These are phyloP conservation scores for Folsomia manolachei DNA, from an alignment of 2,888 invertebrate species.

Conservation along the genomic window DNA sequence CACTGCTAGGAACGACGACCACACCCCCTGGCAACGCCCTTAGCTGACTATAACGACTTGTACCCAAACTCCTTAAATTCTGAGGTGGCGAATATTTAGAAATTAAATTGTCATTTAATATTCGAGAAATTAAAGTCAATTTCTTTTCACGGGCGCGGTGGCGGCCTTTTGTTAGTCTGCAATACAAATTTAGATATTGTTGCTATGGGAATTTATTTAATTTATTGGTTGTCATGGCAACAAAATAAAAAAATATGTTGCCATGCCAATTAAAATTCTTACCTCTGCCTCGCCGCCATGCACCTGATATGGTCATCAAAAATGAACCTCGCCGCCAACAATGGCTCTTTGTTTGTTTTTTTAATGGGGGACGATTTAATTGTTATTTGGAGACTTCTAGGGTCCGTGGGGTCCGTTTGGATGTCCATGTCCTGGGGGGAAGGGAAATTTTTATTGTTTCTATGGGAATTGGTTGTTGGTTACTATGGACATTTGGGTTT, in stretches of 20 bases:
- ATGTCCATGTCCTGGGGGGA: slow-evolving; percentile 92
- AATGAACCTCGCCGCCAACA: slow-evolving; percentile 87
- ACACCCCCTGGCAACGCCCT: too few species aligned
- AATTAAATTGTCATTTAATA: neutral
- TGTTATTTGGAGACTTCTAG: slow-evolving; percentile 87
- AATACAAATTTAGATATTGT: slow-evolving; percentile 23
- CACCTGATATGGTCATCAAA: slow-evolving; percentile 99
- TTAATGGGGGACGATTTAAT: slow-evolving; percentile 65
- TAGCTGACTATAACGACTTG: too few species aligned
- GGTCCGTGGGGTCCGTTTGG: slow-evolving; percentile 93
- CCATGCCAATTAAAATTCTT: neutral
- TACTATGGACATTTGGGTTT: too few species aligned
- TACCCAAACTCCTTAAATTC: neutral
- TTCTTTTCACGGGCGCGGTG: slow-evolving; percentile 94
- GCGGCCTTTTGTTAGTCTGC: slow-evolving; percentile 66
- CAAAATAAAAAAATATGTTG: too few species aligned
- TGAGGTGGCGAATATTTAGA: neutral
- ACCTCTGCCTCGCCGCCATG: slow-evolving; percentile 98
- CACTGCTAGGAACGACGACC: too few species aligned
- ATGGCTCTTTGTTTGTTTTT: slow-evolving; percentile 60
- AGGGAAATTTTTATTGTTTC: too few species aligned
- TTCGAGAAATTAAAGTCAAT: slow-evolving; percentile 76
- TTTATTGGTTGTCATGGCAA: too few species aligned
- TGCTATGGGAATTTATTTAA: too few species aligned
- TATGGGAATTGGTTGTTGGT: too few species aligned